Conservation (phyloP, 1,140 invertebrate species). For the Brachionus sp. region DNA sequence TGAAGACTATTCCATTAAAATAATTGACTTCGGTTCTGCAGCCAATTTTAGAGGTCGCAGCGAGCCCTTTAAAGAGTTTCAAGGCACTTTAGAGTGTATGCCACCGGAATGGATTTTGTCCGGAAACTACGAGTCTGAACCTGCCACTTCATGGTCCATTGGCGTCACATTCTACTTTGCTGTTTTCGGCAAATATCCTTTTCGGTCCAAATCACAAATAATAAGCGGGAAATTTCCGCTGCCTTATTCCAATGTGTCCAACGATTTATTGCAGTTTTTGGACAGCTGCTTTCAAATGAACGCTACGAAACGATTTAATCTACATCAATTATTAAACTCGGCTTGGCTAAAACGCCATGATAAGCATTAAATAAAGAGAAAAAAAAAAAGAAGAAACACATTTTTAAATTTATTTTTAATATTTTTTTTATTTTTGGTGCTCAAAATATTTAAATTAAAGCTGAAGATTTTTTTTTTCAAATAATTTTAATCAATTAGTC, state of each 20-base stretch:
- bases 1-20: slow-evolving; percentile 42
- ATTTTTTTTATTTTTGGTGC: not conserved
- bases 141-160: slow-evolving; percentile 43
- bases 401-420: not conserved
- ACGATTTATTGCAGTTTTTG: slow-evolving; percentile 40
- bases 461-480: not conserved
- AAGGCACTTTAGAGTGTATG: slow-evolving; percentile 43
- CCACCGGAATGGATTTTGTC: slow-evolving; percentile 42
- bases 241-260: slow-evolving; percentile 39
- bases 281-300: slow-evolving; percentile 45
- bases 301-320: slow-evolving; percentile 23
- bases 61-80: slow-evolving; percentile 34
- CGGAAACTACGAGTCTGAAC: slow-evolving; percentile 26
- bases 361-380: not conserved
- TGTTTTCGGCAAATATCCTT: slow-evolving; percentile 26
- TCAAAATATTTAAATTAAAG: not conserved
- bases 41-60: not conserved
- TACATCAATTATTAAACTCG: slow-evolving; percentile 37
- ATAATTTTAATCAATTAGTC: not conserved
- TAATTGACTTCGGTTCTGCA: slow-evolving; percentile 44
- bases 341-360: slow-evolving; percentile 42
- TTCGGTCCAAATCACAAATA: slow-evolving; percentile 35
- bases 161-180: slow-evolving; percentile 44
- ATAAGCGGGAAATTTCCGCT: slow-evolving; percentile 44
- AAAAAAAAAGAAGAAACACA: not conserved